Conservation (phyloP, 2,113 vertebrate genomes). For the Rattus rattus region DNA sequence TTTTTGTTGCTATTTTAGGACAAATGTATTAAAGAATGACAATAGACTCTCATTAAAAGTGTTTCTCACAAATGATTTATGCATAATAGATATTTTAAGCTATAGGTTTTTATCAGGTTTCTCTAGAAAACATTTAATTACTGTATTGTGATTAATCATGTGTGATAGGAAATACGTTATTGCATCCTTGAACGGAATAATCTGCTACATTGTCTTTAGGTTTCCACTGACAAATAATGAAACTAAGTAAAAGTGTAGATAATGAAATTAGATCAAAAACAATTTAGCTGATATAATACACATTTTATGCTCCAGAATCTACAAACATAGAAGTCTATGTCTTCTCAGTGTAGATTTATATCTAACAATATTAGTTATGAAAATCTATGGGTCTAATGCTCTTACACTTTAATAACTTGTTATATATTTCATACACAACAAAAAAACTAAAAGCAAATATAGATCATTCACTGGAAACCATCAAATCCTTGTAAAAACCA, state of each 20-base stretch:
- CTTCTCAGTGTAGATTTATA: neutral
- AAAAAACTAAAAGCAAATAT: neutral
- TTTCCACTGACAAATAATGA: neutral
- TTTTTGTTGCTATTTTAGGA: neutral
- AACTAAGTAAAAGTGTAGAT: slow-evolving; percentile 17
- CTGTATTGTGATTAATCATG: neutral
- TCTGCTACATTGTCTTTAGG: neutral
- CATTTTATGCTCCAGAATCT: neutral
- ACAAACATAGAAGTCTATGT: neutral
- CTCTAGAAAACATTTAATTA: neutral
- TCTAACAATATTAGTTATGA: neutral
- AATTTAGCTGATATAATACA: neutral
- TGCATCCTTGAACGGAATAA: neutral
- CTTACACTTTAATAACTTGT: neutral
- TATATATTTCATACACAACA: neutral
- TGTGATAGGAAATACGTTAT: neutral
- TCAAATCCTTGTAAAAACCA: neutral
- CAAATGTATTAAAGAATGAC: neutral
- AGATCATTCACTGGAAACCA: neutral
- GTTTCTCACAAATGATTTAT: neutral
- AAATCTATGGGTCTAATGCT: neutral
- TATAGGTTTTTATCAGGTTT: neutral
- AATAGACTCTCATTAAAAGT: neutral
- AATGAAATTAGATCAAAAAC: neutral
- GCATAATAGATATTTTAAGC: neutral